These are phyloP conservation scores for Podarcis lilfordi DNA, from an alignment of 2,797 vertebrate species.

Conservation along the genomic window DNA sequence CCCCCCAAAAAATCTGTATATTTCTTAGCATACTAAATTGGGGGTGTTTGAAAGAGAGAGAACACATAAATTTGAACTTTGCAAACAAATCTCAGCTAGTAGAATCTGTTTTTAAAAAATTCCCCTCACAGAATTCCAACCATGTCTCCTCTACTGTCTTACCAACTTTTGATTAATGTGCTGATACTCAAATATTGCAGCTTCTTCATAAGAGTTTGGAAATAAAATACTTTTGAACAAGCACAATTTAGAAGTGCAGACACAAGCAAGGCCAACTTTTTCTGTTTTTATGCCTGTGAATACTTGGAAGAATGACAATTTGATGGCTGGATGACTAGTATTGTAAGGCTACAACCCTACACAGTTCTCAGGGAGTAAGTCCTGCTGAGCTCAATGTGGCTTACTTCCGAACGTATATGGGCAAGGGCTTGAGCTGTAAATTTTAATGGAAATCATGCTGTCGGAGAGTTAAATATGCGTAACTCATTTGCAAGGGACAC, in stretches of 20 bases:
- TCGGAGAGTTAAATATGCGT: neutral
- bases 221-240: constrained; percentile 5
- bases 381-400: too few species aligned
- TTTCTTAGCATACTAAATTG: neutral
- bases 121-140: neutral
- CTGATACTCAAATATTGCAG: neutral
- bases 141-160: too few species aligned
- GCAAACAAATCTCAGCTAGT: neutral
- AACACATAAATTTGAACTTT: neutral
- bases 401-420: too few species aligned
- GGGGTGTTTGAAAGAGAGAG: neutral
- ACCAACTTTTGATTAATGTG: neutral
- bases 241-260: neutral
- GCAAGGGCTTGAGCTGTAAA: too few species aligned
- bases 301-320: neutral
- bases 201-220: neutral
- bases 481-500: neutral
- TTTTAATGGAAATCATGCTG: neutral
- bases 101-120: neutral
- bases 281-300: neutral
- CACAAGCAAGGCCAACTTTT: neutral
- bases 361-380: too few species aligned
- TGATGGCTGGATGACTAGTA: constrained; percentile 4
- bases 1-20: neutral
- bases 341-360: neutral